Conservation (phyloP, 2,888 invertebrate genomes). For the Polyommatus icarus region DNA sequence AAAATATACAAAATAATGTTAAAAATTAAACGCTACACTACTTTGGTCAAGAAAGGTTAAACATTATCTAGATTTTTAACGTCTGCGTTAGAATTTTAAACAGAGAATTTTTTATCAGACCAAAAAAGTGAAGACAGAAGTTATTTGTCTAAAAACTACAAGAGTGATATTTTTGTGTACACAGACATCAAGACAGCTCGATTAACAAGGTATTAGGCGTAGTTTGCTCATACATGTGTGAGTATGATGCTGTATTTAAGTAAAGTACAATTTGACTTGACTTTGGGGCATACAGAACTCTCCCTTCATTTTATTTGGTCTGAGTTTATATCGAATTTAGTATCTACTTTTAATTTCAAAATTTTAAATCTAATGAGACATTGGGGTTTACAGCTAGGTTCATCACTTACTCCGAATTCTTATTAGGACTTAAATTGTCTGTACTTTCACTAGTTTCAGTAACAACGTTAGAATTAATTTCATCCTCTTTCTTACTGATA, state of each 20-base stretch:
- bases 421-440: slow-evolving; percentile 69
- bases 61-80: slow-evolving; percentile 17
- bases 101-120: background rate
- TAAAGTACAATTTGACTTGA: too few relatives aligned
- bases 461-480: slow-evolving; percentile 71
- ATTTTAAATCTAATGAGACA: slow-evolving; percentile 30
- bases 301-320: slow-evolving; percentile 21
- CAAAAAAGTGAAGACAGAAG: background rate
- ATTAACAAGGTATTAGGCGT: too few relatives aligned
- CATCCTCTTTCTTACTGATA: slow-evolving; percentile 52
- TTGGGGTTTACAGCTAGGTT: slow-evolving; percentile 58
- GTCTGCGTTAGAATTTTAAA: slow-evolving; percentile 30
- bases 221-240: too few relatives aligned
- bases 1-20: slow-evolving; percentile 63
- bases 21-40: slow-evolving; percentile 42
- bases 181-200: too few relatives aligned
- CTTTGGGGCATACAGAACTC: background rate
- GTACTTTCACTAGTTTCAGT: slow-evolving; percentile 51
- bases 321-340: slow-evolving; percentile 42
- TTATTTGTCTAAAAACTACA: too few relatives aligned
- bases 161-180: too few relatives aligned
- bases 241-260: too few relatives aligned
- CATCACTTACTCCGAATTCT: slow-evolving; percentile 63
- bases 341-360: slow-evolving; percentile 35
- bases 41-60: slow-evolving; percentile 45